These are phyloP conservation scores for Arctocebus calabarensis DNA, from an alignment of 2,797 vertebrate species.

Conservation along the genomic window DNA sequence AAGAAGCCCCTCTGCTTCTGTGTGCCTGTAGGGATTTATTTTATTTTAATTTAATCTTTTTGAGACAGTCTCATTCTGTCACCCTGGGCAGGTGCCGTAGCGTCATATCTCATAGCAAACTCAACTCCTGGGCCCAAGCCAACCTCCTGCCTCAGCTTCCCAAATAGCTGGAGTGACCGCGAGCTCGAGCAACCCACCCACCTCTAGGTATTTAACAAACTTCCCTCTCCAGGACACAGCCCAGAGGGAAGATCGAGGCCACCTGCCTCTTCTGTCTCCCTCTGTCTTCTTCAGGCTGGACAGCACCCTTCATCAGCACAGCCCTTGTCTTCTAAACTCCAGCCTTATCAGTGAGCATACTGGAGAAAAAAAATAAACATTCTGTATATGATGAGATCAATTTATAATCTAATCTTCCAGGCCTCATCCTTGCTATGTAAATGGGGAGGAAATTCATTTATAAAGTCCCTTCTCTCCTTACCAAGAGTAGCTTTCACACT, in stretches of 20 bases:
- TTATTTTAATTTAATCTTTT: too few relatives aligned
- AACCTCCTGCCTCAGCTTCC: too few relatives aligned
- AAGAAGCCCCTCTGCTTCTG: background rate
- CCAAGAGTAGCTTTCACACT: slow-evolving; percentile 20
- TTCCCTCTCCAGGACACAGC: background rate
- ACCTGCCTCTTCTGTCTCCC: background rate
- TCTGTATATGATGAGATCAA: background rate
- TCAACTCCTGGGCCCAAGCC: too few relatives aligned
- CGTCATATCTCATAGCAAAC: too few relatives aligned
- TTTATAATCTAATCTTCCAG: background rate
- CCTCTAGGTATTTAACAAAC: background rate
- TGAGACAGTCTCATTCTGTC: too few relatives aligned
- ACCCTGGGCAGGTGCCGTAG: too few relatives aligned
- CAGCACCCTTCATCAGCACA: background rate
- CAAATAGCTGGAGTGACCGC: too few relatives aligned
- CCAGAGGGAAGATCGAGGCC: background rate
- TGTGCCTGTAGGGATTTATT: background rate
- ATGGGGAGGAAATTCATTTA: slow-evolving; percentile 21
- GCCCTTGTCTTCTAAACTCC: background rate
- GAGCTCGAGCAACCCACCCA: too few relatives aligned
- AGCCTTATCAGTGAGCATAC: background rate
- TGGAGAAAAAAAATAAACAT: background rate
- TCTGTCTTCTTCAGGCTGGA: background rate
- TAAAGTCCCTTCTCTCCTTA: slow-evolving; percentile 18
- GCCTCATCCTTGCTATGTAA: background rate